Conservation (phyloP, 1,140 invertebrate genomes). For the Drosophila virilis region DNA sequence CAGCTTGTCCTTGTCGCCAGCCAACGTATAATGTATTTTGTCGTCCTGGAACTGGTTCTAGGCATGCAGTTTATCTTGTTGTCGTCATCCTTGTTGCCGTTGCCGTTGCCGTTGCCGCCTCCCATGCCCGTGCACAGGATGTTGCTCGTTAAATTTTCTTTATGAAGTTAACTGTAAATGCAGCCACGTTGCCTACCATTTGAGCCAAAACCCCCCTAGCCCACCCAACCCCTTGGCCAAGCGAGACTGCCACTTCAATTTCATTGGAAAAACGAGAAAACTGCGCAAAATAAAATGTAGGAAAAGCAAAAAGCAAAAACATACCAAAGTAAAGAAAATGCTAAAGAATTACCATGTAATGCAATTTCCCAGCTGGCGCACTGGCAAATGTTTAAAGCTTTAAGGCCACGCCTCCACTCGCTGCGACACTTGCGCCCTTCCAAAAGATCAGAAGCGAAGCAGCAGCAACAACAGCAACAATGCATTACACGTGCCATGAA, state of each 20-base stretch:
- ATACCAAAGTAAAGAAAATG: constrained; percentile 3
- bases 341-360: constrained; percentile 67
- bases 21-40: constrained; percentile 70
- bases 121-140: constrained; percentile 63
- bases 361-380: constrained; percentile 63
- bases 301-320: constrained; percentile 13
- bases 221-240: background rate
- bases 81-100: constrained; percentile 65
- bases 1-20: constrained; percentile 20
- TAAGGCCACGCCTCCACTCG: constrained; percentile 30
- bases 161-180: constrained; percentile 82
- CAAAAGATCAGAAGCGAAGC: constrained; percentile 15
- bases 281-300: constrained; percentile 68
- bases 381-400: constrained; percentile 54
- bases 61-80: constrained; percentile 80
- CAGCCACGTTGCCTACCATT: constrained; percentile 54
- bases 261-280: constrained; percentile 47
- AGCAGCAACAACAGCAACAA: constrained; percentile 24
- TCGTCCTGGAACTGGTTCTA: constrained; percentile 46
- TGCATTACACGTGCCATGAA: constrained; percentile 66
- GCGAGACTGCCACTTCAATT: constrained; percentile 60
- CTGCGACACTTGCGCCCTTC: background rate
- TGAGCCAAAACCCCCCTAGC: background rate
- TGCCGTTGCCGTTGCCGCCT: constrained; percentile 14
- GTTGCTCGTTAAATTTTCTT: constrained; percentile 82